These are phyloP conservation scores for Rhodinocichla rosea DNA, from an alignment of 2,113 vertebrate genomes.

Conservation along the genomic window DNA sequence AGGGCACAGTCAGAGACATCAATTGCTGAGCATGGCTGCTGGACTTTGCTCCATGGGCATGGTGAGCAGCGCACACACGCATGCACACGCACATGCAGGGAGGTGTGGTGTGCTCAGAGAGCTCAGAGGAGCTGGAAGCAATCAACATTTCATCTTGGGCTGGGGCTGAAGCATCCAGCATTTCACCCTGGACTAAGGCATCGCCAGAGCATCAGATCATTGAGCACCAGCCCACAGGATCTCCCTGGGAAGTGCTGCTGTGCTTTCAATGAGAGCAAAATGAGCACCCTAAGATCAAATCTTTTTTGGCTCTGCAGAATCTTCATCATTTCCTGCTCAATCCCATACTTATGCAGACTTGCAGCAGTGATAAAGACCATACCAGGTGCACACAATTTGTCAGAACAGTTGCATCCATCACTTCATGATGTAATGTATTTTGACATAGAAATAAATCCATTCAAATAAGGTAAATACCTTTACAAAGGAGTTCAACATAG, in stretches of 20 bases:
- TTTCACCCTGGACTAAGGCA: background rate
- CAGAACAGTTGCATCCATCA: background rate
- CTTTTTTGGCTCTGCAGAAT: background rate
- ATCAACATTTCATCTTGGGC: background rate
- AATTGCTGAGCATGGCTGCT: accelerated
- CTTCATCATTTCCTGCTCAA: background rate
- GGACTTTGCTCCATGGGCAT: background rate
- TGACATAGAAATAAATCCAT: constrained; percentile 8
- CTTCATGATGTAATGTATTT: background rate
- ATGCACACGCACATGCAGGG: accelerated
- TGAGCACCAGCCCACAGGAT: background rate
- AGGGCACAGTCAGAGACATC: background rate
- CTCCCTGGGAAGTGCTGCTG: background rate
- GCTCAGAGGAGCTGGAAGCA: background rate
- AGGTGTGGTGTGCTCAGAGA: background rate
- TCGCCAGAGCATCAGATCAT: background rate
- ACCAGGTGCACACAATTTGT: background rate
- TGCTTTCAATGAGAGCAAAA: background rate
- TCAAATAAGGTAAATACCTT: background rate
- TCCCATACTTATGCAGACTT: background rate
- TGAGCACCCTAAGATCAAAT: background rate
- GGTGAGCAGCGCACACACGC: accelerated
- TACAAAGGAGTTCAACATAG: background rate
- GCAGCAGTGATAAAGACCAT: background rate
- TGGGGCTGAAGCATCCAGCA: background rate